A percentile compares a stretch with the other conserved stretches of the same genome.
These are phyloP conservation scores for Chionoecetes opilio DNA, from an alignment of 1,140 invertebrate species.

Conservation along the genomic window DNA sequence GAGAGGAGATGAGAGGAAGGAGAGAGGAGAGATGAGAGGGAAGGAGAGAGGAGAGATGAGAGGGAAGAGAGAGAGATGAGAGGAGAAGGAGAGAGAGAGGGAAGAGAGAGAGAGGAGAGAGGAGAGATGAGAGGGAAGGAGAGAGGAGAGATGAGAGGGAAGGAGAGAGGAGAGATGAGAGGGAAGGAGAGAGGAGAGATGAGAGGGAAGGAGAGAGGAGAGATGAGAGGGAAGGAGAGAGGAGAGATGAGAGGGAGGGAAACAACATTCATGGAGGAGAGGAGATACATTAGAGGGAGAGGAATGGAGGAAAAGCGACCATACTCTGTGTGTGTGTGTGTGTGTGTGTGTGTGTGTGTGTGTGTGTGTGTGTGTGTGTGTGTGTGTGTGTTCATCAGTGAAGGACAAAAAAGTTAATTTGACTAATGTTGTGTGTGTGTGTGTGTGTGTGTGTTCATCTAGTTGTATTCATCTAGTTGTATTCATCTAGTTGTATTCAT, in stretches of 20 bases:
- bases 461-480: no score
- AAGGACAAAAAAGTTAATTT: no score
- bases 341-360: neutral
- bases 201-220: constrained; percentile 10
- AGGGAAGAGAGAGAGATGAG: neutral
- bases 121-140: neutral
- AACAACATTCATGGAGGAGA: neutral
- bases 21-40: neutral
- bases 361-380: neutral
- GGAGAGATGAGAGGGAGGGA: neutral
- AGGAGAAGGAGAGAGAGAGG: neutral
- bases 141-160: neutral
- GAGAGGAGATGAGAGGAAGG: constrained; percentile 42
- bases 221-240: neutral
- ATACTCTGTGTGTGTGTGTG: constrained; percentile 9
- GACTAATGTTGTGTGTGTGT: constrained; percentile 34
- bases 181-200: neutral
- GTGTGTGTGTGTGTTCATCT: constrained; percentile 30
- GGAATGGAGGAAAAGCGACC: constrained; percentile 24
- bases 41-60: neutral
- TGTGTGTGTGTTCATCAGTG: neutral
- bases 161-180: neutral
- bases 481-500: no score
- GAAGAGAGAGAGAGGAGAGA: neutral
- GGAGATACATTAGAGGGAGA: no score